Percentiles rank a stretch among this genome's conserved stretches.
phyloP scores from a whole-genome alignment of 2,113 vertebrate species.

The Hassar affinis region DNA sequence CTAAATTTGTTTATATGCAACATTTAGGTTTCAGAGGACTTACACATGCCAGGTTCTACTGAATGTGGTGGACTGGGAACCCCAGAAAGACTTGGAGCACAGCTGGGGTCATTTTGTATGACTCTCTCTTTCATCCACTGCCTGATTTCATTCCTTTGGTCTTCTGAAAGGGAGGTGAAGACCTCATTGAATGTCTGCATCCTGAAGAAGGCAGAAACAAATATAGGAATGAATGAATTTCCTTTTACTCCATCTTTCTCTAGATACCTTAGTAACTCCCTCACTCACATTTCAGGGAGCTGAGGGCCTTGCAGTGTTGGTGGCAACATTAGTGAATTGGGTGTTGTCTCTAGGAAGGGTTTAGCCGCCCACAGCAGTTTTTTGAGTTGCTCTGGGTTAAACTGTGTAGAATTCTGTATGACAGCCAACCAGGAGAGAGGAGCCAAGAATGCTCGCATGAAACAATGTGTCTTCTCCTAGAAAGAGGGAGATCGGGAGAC shows the following conservation, averaged over 20 bases:
- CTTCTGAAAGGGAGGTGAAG: constrained; percentile 48
- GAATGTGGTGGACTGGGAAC: not conserved
- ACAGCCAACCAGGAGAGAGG: constrained; percentile 60
- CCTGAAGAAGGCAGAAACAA: constrained; percentile 48
- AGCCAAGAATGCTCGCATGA: constrained; percentile 58
- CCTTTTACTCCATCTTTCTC: not conserved
- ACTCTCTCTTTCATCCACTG: constrained; percentile 64
- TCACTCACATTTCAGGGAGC: constrained; percentile 60
- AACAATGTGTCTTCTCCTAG: constrained; percentile 53
- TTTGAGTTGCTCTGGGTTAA: constrained; percentile 50
- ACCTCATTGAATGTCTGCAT: constrained; percentile 58
- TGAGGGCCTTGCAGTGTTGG: not conserved
- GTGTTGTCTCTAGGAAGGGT: constrained; percentile 42
- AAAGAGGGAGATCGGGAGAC: not conserved
- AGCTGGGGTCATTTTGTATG: constrained; percentile 25
- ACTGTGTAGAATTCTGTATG: constrained; percentile 19
- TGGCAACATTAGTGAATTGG: constrained; percentile 47
- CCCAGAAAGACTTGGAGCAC: constrained; percentile 24
- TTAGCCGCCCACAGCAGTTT: constrained; percentile 56
- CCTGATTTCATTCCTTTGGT: constrained; percentile 47
- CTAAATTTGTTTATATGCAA: not conserved
- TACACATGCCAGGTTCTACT: not conserved
- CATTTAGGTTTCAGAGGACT: not conserved
- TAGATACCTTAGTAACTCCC: not conserved
- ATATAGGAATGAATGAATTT: not conserved